Evolutionary conservation across 2,797 vertebrate genomes (phyloP), one percentile per base, ranked within the genome.

Genomic region (Pitangus sulphuratus): DNA sequence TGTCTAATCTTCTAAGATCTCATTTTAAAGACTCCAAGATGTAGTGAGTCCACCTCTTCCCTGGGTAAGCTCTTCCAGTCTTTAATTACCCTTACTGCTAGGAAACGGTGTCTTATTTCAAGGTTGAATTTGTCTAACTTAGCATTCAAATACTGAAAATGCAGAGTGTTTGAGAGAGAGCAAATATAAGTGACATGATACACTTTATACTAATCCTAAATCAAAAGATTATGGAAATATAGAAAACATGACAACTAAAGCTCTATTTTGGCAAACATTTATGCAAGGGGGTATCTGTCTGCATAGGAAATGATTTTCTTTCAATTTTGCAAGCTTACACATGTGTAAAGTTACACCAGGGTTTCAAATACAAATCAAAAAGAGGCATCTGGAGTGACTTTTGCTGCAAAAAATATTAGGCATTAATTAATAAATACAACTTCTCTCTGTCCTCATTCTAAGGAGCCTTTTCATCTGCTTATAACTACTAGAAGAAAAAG

Each of bases 211-310:
- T 91, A 96, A 96, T 96, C 96, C 91, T 90, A 95, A 96, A 97
- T 96, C 89, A 96, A 96, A 96, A 96, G 87, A 94, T 95, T 96
- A 95, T 94, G 94, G 94, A 94, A 97, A 96, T 95, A 93, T 21
- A 64, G 91, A 89, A 96, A 97, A 95, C 93, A 95, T 75, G 85
- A 90, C 83, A 94, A 95, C 90, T 90, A 94, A 91, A 93, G 89
- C 91, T 89, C 87, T 57, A 31, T 69, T 89, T 82, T 94, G 60
- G 80, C 69, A 91, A 97, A 89, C 74, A 77, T 76, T 95, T 95
- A 95, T 84, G 74, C 89, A 89, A 79, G 53, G 19, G 61, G 30
- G 62, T 91, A 87, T 48, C 51, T 93, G 76, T 88, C 74, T 91
- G 83, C 77, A 68, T 77, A 86, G 62, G 53, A 90, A 90, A 86